Evolutionary conservation across 1,140 invertebrate genomes (phyloP), one percentile per base, ranked within the genome.

Genomic region (Pseudobourletiella spinata): DNA sequence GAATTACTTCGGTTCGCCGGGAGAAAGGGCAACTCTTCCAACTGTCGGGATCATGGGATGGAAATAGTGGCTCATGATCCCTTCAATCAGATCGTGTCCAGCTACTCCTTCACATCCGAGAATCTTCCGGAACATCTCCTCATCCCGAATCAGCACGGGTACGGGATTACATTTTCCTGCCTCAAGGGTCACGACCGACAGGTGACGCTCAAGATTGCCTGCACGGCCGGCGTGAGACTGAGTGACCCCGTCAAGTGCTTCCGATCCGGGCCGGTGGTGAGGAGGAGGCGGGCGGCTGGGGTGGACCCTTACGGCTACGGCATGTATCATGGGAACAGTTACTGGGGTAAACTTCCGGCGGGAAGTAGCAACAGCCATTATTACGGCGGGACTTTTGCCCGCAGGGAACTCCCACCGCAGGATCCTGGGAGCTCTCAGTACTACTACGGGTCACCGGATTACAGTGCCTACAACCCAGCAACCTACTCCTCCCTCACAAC

Each of bases 91-190:
- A 56, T 65, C 24, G 30, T 54, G 22, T 50, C 57, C 32, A 50
- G 18, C 6, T 67, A 63, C 43, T 6, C 39, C 11, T 70, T 70
- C 50, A 50, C 32, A 20, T 16, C 29, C 28, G 28, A 61, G 20
- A 67, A 57, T 43, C 42, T 70, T 3, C 68, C 68, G 1, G 15
- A 58, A 2, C 56, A 54, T 35, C 29, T 70, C 11, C 16, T 70
- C 14, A 50, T 70, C 30, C 65, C 68, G 3, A 70, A 70, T 52
- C 68, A 70, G 32, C 63, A 65, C 39, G 68, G 68, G 4, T 70
- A 56, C 56, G 68, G 68, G n/a, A 48, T 70, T 2, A 67, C 50
- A 3, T 67, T 70, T 22, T n/a, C 26, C 0, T 70, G 68, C 32
- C 22, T 22, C 1, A 56, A 65, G 39, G 20, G 8, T 3, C 28